These are phyloP conservation scores for Spodoptera frugiperda DNA, from an alignment of 1,140 invertebrate genomes.

Conservation along the genomic window DNA sequence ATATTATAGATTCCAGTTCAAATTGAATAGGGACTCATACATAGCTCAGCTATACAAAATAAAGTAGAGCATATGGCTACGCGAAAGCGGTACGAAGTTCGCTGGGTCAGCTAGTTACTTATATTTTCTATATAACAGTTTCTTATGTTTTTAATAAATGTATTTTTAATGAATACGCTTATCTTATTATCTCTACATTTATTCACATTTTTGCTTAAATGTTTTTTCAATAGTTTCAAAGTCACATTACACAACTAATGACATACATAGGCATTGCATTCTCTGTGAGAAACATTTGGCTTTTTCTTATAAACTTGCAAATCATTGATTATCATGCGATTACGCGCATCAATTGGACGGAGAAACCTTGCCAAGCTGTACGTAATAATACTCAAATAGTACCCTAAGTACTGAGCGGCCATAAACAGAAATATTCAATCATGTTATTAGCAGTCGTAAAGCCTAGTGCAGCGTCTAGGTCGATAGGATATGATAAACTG, in stretches of 20 bases:
- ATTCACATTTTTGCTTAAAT: too few relatives aligned
- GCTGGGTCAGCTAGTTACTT: too few relatives aligned
- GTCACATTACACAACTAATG: conserved; percentile 1
- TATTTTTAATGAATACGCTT: neutral
- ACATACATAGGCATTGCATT: neutral
- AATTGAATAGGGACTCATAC: too few relatives aligned
- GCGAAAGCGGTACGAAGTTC: too few relatives aligned
- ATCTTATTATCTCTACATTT: too few relatives aligned
- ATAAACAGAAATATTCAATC: conserved; percentile 41
- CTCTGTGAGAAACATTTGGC: conserved; percentile 28
- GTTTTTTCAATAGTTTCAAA: too few relatives aligned
- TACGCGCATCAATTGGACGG: conserved; percentile 18
- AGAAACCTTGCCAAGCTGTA: neutral
- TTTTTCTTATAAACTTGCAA: conserved; percentile 26
- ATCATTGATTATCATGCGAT: conserved; percentile 25
- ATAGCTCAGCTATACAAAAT: too few relatives aligned
- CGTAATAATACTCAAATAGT: conserved; percentile 27
- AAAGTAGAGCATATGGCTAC: too few relatives aligned
- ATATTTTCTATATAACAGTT: too few relatives aligned
- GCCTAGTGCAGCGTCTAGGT: conserved; percentile 54
- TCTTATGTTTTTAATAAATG: neutral
- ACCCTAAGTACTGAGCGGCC: conserved; percentile 19
- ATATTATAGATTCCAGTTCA: too few relatives aligned
- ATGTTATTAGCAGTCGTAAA: conserved; percentile 53
- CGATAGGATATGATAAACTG: conserved; percentile 71